Conservation (phyloP, 2,888 invertebrate species). For the Helobdella robusta region DNA sequence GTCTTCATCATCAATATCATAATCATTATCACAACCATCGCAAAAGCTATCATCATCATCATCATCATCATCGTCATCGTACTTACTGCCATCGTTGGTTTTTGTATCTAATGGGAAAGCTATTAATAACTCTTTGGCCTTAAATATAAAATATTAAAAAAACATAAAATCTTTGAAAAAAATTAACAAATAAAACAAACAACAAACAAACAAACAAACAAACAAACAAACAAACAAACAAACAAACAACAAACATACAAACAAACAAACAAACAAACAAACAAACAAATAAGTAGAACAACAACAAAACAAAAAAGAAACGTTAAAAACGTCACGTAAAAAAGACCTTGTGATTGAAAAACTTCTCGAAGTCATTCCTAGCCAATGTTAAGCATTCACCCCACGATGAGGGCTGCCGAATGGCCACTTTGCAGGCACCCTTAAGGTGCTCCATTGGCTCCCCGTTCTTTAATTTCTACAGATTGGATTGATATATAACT, state of each 20-base stretch:
- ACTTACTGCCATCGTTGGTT: background rate
- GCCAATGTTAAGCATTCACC: slow-evolving; percentile 43
- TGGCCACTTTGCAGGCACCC: slow-evolving; percentile 40
- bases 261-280: too few species aligned
- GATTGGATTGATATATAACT: background rate
- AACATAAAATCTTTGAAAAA: too few species aligned
- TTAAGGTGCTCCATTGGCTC: slow-evolving; percentile 41
- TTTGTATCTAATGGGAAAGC: background rate
- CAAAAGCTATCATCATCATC: background rate
- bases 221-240: too few species aligned
- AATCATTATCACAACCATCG: too few species aligned
- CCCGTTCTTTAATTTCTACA: slow-evolving; percentile 37
- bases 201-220: too few species aligned
- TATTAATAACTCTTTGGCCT: background rate
- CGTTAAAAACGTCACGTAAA: too few species aligned
- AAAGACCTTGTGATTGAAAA: slow-evolving; percentile 49
- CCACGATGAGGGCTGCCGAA: slow-evolving; percentile 39
- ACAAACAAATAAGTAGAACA: too few species aligned
- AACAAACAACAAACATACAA: too few species aligned
- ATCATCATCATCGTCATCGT: background rate
- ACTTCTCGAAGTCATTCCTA: slow-evolving; percentile 49
- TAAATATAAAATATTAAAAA: too few species aligned
- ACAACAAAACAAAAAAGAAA: too few species aligned
- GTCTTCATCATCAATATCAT: background rate
- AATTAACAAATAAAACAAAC: too few species aligned